Base-by-base conservation (phyloP, 2,797 vertebrate genomes). In the Alca torda region DNA sequence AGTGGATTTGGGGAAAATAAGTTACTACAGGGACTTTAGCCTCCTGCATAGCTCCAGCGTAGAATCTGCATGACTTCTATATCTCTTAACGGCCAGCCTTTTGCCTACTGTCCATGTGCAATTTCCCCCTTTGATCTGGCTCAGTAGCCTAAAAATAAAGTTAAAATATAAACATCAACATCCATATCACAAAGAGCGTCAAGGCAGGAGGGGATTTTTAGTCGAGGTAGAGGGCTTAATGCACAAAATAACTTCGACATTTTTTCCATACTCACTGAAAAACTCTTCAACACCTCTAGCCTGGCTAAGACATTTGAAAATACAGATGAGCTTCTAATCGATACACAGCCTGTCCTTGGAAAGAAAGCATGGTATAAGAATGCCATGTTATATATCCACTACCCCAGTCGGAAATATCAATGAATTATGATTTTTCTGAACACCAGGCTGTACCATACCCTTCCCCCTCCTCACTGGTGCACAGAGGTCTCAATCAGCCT, bases 241-340 rank as follows among this genome's bases (percentile, higher is more conserved):
- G 81, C 84, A 87, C 72, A 87, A 88, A 95, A 46, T 89, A 90
- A 80, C 75, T 89, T 28, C 74, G 81, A 77, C 75, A 45, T 76
- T 88, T 95, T 87, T 64, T 93, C 1, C 1, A 3, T 63, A 46
- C 26, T 93, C 3, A 1, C 64, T 50, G 75, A 70, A 94, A 95
- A 92, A 79, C 37, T 89, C 80, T 54, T 88, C 61, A 35, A 74
- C 53, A 80, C 68, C 75, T 95, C 72, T 87, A 93, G 68, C 48
- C 65, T 90, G 57, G 72, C 74, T 74, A 87, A 88, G 43, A 20
- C 48, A 75, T 59, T 41, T 85, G 75, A 89, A 95, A 89, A 93
- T 33, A 93, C 23, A 93, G 69, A 70, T 46, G n/a, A 95, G 68
- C 53, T 91, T 72, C 81, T 83, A 54, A 83, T 80, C 39, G 0